Percentiles rank a stretch among this genome's conserved stretches.
Conservation (phyloP, 2,888 invertebrate species). For the Cephus spinipes region DNA sequence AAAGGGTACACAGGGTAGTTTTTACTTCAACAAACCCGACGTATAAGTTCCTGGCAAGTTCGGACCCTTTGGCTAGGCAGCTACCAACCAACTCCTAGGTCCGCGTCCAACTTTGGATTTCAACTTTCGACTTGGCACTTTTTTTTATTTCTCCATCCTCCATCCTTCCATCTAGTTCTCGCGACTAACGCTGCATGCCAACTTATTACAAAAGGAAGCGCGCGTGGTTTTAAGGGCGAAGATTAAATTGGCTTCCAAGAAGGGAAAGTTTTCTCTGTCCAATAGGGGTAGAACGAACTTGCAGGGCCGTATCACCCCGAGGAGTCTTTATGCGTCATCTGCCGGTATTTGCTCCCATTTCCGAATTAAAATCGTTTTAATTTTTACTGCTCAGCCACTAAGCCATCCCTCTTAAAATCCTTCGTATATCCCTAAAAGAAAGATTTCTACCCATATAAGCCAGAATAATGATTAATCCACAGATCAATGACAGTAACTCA, state of each 20-base stretch:
- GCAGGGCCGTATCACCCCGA: neutral
- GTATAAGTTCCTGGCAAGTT: neutral
- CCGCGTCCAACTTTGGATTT: neutral
- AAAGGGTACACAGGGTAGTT: neutral
- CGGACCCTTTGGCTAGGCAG: neutral
- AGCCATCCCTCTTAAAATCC: neutral
- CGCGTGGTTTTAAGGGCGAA: constrained; percentile 36
- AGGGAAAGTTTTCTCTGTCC: constrained; percentile 32
- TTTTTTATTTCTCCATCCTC: neutral
- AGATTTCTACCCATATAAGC: neutral
- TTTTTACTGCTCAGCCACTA: neutral
- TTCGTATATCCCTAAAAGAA: neutral
- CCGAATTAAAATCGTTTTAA: neutral
- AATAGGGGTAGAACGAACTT: neutral
- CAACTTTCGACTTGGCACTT: neutral
- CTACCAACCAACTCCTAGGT: neutral
- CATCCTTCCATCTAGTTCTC: neutral
- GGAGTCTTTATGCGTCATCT: neutral
- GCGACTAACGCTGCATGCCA: constrained; percentile 24
- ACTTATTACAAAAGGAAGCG: constrained; percentile 41
- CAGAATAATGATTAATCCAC: neutral
- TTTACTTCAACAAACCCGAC: neutral
- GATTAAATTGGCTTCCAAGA: constrained; percentile 41
- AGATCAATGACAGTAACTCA: neutral
- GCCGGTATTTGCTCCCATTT: neutral